Conservation (phyloP, 2,113 vertebrate genomes). For the Proteles cristata region DNA sequence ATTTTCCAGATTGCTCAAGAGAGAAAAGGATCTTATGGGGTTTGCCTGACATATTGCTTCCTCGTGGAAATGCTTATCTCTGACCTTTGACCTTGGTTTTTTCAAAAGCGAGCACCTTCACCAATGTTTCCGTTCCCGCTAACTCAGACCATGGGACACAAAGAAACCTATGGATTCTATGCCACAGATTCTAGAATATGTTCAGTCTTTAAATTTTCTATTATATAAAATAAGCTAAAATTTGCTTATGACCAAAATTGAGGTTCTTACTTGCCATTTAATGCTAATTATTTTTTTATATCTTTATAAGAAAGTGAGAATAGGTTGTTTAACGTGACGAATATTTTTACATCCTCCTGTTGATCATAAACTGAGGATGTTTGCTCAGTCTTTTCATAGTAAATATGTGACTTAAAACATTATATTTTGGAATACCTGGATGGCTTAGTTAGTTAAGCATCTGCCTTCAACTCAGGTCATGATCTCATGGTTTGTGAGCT, state of each 20-base stretch:
- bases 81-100: neutral
- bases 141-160: neutral
- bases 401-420: neutral
- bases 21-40: neutral
- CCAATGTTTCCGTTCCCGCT: neutral
- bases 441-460: too few relatives aligned
- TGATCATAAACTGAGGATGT: neutral
- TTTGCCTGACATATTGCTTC: neutral
- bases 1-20: neutral
- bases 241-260: neutral
- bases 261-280: neutral
- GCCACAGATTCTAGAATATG: neutral
- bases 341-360: neutral
- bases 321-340: neutral
- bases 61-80: neutral
- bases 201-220: neutral
- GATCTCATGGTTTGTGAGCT: too few relatives aligned
- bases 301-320: conserved; percentile 31
- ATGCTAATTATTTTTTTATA: neutral
- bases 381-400: neutral
- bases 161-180: neutral
- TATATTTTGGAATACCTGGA: neutral
- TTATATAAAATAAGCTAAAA: conserved; percentile 18
- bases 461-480: too few relatives aligned
- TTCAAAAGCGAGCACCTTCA: neutral